Conservation (phyloP, 1,140 invertebrate genomes). For the Steinernema khuongi region DNA sequence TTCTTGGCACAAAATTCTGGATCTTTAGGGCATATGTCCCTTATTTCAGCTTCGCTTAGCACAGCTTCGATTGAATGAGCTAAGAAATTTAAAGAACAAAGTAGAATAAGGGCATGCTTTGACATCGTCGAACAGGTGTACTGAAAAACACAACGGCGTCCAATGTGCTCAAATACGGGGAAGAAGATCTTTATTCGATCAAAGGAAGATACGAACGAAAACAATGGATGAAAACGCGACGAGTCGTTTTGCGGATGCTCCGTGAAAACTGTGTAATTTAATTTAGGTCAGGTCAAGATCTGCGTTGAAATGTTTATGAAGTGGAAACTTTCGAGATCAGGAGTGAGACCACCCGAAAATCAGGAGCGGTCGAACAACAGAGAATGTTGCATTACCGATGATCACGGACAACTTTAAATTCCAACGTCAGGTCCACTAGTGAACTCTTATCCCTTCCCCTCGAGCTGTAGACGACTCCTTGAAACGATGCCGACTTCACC, state of each 20-base stretch:
- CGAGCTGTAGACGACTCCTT: background rate
- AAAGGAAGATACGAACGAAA: constrained; percentile 3
- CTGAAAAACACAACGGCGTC: no score
- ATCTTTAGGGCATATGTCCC: constrained; percentile 36
- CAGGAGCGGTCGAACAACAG: background rate
- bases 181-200: no score
- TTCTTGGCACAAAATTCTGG: constrained; percentile 45
- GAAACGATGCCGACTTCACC: background rate
- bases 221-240: background rate
- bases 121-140: no score
- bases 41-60: background rate
- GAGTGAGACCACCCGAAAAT: background rate
- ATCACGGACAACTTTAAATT: background rate
- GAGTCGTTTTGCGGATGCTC: background rate
- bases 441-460: background rate
- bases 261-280: background rate
- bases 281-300: constrained; percentile 5
- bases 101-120: no score
- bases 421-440: background rate
- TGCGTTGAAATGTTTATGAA: background rate
- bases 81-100: background rate
- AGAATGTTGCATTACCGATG: background rate
- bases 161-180: background rate
- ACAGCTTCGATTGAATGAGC: background rate
- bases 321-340: background rate